phyloP scores from a whole-genome alignment of 2,113 vertebrate species.

The Ciconia boyciana region DNA sequence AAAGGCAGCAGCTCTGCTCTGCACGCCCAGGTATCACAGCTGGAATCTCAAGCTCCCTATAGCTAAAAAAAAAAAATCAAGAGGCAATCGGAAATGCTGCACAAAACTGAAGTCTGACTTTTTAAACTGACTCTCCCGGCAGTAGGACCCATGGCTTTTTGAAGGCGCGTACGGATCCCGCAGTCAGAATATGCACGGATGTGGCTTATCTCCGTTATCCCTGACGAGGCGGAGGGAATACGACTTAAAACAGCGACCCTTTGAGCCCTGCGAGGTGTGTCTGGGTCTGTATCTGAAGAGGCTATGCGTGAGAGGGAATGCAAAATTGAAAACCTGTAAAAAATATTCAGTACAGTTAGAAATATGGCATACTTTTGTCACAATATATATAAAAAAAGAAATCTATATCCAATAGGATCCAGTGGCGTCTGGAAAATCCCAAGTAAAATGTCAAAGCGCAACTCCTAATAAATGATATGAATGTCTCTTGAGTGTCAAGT shows the following conservation, averaged over 20 bases:
- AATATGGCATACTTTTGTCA: conserved; percentile 67
- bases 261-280: background rate
- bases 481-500: conserved; percentile 64
- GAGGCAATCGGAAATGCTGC: background rate
- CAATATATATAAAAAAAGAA: conserved; percentile 15
- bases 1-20: background rate
- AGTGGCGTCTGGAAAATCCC: conserved; percentile 60
- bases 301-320: conserved; percentile 46
- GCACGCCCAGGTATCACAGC: background rate
- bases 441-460: conserved; percentile 62
- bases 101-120: background rate
- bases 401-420: conserved; percentile 52
- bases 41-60: background rate
- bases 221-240: background rate
- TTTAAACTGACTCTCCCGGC: background rate
- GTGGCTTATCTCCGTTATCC: background rate
- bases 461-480: conserved; percentile 61
- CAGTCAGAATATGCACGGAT: background rate
- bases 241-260: background rate
- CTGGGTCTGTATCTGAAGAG: background rate
- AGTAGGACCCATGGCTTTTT: background rate
- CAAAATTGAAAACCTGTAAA: conserved; percentile 59
- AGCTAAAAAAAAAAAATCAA: background rate
- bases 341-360: conserved; percentile 70
- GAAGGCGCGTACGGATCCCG: background rate